Percentiles rank a stretch among this genome's conserved stretches.
These are phyloP conservation scores for Sycobia sp. DNA, from an alignment of 1,140 invertebrate genomes.

Conservation along the genomic window DNA sequence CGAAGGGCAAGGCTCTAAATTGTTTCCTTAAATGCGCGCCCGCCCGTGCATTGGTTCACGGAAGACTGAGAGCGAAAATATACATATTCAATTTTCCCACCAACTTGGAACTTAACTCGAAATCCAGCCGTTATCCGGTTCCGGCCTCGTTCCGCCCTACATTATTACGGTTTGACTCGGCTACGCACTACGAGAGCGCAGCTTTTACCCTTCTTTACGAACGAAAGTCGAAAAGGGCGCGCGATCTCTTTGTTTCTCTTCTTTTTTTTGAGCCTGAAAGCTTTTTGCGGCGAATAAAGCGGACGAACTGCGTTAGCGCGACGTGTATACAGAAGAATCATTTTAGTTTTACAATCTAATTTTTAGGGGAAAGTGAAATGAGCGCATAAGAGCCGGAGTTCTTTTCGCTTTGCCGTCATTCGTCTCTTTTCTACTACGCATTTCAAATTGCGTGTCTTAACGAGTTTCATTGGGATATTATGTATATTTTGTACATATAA, in stretches of 20 bases:
- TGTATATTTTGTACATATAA: too few relatives aligned
- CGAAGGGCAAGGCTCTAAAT: too few relatives aligned
- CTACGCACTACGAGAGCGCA: not conserved
- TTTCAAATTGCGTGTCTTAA: too few relatives aligned
- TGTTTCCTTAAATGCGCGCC: too few relatives aligned
- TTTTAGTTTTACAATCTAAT: constrained; percentile 1
- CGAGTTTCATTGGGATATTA: too few relatives aligned
- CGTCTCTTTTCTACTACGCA: too few relatives aligned
- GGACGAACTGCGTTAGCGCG: not conserved
- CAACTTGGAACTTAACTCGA: constrained; percentile 11
- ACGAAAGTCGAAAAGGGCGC: not conserved
- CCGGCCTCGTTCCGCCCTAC: not conserved
- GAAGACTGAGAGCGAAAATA: too few relatives aligned
- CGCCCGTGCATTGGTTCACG: too few relatives aligned
- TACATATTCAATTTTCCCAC: constrained; percentile 28
- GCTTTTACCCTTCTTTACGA: not conserved
- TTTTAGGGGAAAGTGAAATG: not conserved
- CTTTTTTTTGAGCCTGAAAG: constrained; percentile 12
- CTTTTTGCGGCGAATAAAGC: not conserved
- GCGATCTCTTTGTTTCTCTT: not conserved
- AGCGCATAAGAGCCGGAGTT: too few relatives aligned
- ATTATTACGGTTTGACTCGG: not conserved
- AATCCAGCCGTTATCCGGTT: constrained; percentile 12
- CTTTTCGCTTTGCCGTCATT: too few relatives aligned
- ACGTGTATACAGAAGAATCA: not conserved